These are phyloP conservation scores for Antheraea pernyi DNA, from an alignment of 1,140 invertebrate species.

Conservation along the genomic window DNA sequence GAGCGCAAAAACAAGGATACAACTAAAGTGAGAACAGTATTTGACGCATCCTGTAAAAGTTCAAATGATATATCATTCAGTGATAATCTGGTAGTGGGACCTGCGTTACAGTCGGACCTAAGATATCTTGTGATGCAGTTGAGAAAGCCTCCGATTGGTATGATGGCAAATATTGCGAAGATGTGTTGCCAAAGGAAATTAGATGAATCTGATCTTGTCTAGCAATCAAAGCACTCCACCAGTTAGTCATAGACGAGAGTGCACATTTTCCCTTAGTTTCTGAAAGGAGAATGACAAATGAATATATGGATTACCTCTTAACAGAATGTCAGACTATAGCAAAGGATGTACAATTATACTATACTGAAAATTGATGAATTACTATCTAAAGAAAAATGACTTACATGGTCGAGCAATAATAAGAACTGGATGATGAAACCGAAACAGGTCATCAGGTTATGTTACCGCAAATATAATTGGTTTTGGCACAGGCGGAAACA, in stretches of 20 bases:
- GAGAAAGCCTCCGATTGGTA: not conserved
- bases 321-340: conserved; percentile 8
- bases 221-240: conserved; percentile 3
- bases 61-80: not conserved
- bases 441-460: conserved; percentile 10
- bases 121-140: not conserved
- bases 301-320: conserved; percentile 8
- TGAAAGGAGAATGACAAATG: not conserved
- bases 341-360: not conserved
- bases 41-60: not conserved
- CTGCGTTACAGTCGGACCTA: not conserved
- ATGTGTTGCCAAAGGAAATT: conserved; percentile 3
- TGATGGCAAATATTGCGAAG: conserved; percentile 7
- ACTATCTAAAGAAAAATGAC: not conserved
- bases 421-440: conserved; percentile 5
- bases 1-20: not conserved
- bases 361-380: not conserved
- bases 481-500: conserved; percentile 49
- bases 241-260: not conserved
- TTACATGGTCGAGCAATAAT: conserved; percentile 8
- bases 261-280: not conserved
- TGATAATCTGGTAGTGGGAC: not conserved
- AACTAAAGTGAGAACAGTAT: not conserved
- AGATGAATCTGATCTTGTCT: conserved; percentile 4
- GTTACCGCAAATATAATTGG: conserved; percentile 21